These are phyloP conservation scores for Eurosta solidaginis DNA, from an alignment of 1,140 invertebrate genomes.

Conservation along the genomic window DNA sequence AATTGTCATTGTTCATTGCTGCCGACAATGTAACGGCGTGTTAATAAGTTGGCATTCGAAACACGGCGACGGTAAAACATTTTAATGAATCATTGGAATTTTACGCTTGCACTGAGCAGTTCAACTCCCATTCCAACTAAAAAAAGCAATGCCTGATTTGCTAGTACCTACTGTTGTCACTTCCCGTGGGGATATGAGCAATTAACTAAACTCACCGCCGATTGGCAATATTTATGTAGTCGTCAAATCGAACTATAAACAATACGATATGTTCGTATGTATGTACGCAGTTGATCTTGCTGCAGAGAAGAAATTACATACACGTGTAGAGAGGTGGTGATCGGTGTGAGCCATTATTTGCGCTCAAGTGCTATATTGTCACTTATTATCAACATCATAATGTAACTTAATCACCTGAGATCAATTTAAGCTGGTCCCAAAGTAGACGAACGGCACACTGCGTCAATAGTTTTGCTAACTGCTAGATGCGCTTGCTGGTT, in stretches of 20 bases:
- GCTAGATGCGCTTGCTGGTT: background rate
- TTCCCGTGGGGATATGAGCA: conserved; percentile 20
- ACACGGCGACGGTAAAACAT: background rate
- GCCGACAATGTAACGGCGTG: conserved; percentile 16
- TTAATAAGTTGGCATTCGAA: conserved; percentile 21
- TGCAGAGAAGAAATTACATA: background rate
- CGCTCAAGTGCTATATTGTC: conserved; percentile 24
- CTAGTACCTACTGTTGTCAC: background rate
- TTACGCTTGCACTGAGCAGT: background rate
- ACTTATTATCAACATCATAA: conserved; percentile 27
- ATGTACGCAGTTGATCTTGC: background rate
- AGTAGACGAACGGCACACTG: background rate
- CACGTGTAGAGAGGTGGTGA: background rate
- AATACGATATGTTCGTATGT: background rate
- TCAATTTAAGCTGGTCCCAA: conserved; percentile 10
- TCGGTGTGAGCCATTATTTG: background rate
- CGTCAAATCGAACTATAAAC: background rate
- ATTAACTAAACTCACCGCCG: conserved; percentile 3
- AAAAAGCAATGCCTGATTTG: background rate
- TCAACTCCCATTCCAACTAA: background rate
- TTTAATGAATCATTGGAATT: conserved; percentile 26
- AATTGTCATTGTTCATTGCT: background rate
- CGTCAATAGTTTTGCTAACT: background rate
- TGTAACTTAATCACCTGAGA: conserved; percentile 22
- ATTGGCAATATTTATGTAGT: conserved; percentile 18